Conservation (phyloP, 2,797 vertebrate genomes). For the Eospalax fontanierii region DNA sequence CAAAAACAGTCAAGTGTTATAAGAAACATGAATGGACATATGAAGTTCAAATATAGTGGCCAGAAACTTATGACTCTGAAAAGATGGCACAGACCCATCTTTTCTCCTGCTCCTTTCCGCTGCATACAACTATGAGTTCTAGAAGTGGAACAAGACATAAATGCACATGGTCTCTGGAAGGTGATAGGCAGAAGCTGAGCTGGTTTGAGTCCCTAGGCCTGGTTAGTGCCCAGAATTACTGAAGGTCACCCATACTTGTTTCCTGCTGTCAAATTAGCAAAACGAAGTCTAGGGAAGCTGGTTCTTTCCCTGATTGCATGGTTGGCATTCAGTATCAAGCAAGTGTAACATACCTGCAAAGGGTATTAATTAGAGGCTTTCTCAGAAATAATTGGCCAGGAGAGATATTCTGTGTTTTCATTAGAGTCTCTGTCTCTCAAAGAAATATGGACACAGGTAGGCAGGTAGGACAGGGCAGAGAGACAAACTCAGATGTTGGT, state of each 20-base stretch:
- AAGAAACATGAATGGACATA: conserved; percentile 24
- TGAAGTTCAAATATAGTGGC: background rate
- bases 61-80: background rate
- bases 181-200: background rate
- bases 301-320: background rate
- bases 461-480: background rate
- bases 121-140: background rate
- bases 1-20: background rate
- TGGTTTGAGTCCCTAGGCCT: background rate
- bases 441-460: background rate
- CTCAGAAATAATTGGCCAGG: background rate
- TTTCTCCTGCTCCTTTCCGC: background rate
- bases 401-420: background rate
- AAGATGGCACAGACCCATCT: background rate
- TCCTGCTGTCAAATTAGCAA: background rate
- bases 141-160: background rate
- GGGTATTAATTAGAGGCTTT: background rate
- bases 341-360: background rate
- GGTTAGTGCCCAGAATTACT: background rate
- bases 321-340: background rate
- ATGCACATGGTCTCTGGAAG: background rate
- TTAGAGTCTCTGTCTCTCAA: background rate
- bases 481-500: background rate
- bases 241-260: background rate
- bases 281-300: background rate